Percentiles rank a stretch among this genome's conserved stretches.
These are phyloP conservation scores for Hermaeophaga mercurialis DNA, from an alignment of 2,888 invertebrate species.

Conservation along the genomic window DNA sequence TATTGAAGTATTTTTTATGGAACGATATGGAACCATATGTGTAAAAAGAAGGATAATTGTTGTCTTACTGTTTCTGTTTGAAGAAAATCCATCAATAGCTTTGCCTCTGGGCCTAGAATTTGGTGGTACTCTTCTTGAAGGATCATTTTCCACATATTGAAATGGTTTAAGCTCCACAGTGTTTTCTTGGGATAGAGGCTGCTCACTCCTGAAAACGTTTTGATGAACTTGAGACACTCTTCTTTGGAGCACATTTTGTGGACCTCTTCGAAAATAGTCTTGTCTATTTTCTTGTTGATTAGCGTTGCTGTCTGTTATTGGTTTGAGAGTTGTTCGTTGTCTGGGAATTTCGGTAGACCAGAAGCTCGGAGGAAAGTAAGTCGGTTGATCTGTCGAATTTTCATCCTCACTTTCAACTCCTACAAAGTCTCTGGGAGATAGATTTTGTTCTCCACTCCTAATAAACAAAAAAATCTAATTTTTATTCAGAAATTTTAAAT, in stretches of 20 bases:
- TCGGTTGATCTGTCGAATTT: conserved; percentile 57
- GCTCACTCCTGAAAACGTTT: not conserved
- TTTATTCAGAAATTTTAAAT: too few relatives aligned
- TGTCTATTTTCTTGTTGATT: not conserved
- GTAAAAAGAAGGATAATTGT: too few relatives aligned
- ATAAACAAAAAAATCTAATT: not conserved
- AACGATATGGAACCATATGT: too few relatives aligned
- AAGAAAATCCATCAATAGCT: conserved; percentile 30
- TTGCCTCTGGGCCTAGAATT: conserved; percentile 22
- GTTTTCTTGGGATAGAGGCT: not conserved
- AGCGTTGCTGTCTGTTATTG: not conserved
- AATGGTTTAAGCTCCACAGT: not conserved
- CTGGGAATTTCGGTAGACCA: conserved; percentile 61
- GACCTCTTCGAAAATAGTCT: not conserved
- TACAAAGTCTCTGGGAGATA: conserved; percentile 53
- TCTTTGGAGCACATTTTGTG: not conserved
- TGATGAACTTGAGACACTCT: not conserved
- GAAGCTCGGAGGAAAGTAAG: conserved; percentile 61
- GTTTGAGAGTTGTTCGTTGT: not conserved
- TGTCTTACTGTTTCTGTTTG: conserved; percentile 23
- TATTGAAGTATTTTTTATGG: too few relatives aligned
- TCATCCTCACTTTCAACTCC: conserved; percentile 58
- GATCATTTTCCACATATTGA: not conserved
- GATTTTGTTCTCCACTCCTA: conserved; percentile 26
- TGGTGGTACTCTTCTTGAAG: not conserved